Evolutionary conservation across 2,888 invertebrate genomes (phyloP).

Genomic region (Rhagonycha fulva): DNA sequence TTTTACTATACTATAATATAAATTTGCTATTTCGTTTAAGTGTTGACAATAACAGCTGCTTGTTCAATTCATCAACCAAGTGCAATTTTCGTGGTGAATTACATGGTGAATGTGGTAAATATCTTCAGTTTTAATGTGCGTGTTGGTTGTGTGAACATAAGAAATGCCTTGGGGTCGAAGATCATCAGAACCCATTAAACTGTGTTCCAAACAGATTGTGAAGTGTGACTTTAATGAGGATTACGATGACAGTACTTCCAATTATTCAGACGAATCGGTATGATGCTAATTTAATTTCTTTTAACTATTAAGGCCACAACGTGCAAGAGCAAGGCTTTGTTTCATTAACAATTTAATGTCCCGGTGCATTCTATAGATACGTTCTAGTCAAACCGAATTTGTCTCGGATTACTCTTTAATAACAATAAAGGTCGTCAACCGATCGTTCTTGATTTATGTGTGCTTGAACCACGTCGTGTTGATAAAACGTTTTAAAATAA

Average conservation of each 20-base stretch:
- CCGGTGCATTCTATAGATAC: too few species aligned
- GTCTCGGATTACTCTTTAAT: not conserved
- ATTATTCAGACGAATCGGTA: constrained; percentile 50
- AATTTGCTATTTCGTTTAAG: constrained; percentile 27
- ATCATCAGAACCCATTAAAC: constrained; percentile 42
- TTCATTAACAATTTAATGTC: not conserved
- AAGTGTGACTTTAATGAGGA: constrained; percentile 37
- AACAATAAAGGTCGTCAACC: not conserved
- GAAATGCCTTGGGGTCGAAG: constrained; percentile 48
- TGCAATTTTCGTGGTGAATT: not conserved
- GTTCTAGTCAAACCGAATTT: not conserved
- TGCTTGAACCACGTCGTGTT: not conserved
- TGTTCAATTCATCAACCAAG: not conserved
- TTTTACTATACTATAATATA: constrained; percentile 16
- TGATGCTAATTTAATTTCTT: constrained; percentile 14
- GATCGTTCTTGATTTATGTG: not conserved
- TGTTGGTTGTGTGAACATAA: constrained; percentile 1
- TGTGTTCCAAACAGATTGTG: constrained; percentile 23
- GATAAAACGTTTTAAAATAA: not conserved
- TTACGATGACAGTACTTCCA: constrained; percentile 42
- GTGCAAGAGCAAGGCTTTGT: not conserved
- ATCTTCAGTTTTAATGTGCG: constrained; percentile 6
- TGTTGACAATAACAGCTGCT: not conserved
- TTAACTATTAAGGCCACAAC: not conserved
- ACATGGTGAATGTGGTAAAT: not conserved